A percentile compares a stretch with the other conserved stretches of the same genome.
phyloP scores from a whole-genome alignment of 2,113 vertebrate genomes.

The Hippolais icterina region DNA sequence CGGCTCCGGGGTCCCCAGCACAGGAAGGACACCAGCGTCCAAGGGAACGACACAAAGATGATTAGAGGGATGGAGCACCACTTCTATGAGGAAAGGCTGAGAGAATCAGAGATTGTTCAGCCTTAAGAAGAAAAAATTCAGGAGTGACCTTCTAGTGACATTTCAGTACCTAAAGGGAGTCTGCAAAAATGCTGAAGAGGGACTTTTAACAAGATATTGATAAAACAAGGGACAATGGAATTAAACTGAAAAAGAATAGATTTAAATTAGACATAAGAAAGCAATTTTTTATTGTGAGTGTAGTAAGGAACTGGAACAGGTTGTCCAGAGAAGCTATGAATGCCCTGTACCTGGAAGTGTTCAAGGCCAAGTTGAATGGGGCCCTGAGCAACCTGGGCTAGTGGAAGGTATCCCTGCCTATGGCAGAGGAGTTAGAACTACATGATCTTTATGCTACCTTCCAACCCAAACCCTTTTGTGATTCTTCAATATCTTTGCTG shows the following conservation, averaged over 20 bases:
- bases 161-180: neutral
- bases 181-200: neutral
- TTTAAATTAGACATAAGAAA: neutral
- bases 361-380: neutral
- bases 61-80: neutral
- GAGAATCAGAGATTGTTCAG: neutral
- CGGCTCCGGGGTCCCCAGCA: neutral
- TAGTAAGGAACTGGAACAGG: neutral
- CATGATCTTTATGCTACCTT: neutral
- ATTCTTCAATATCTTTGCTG: neutral
- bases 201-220: neutral
- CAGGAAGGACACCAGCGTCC: fast-evolving
- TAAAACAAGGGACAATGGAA: neutral
- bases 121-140: neutral
- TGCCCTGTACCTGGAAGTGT: neutral
- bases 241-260: neutral
- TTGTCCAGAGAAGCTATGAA: neutral
- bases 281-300: neutral
- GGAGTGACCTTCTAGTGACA: neutral
- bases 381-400: neutral
- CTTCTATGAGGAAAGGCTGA: neutral
- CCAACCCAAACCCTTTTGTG: neutral
- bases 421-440: neutral
- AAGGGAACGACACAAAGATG: too few relatives aligned
- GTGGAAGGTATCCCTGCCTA: neutral